Evolutionary conservation across 2,888 invertebrate genomes (phyloP).

Genomic region (Pomacea canaliculata): DNA sequence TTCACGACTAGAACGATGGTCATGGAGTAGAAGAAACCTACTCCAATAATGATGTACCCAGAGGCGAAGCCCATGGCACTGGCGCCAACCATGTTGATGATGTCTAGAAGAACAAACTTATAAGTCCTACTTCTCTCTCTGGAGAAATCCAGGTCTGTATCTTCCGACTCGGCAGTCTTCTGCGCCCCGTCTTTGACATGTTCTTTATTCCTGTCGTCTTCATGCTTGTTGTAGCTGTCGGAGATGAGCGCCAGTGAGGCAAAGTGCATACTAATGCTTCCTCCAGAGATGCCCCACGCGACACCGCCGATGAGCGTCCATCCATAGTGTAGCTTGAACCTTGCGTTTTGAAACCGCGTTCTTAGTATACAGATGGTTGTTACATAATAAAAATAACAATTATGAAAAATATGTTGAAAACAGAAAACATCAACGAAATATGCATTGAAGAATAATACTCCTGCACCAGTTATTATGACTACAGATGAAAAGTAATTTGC

Average conservation of each 20-base stretch:
- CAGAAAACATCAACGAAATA: too few relatives aligned
- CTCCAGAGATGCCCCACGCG: background rate
- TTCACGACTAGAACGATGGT: background rate
- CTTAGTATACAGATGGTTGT: too few relatives aligned
- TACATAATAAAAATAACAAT: too few relatives aligned
- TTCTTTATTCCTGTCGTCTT: background rate
- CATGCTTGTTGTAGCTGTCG: background rate
- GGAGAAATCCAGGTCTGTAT: background rate
- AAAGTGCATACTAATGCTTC: background rate
- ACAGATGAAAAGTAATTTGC: too few relatives aligned
- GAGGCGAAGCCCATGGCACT: background rate
- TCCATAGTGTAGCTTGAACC: background rate
- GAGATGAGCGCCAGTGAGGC: background rate
- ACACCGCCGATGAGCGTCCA: background rate
- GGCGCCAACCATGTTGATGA: background rate
- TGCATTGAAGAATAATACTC: too few relatives aligned
- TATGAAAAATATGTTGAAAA: too few relatives aligned
- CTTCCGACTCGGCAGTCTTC: background rate
- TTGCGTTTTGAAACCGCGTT: background rate
- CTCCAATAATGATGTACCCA: background rate
- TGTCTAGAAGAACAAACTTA: background rate
- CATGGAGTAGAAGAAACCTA: background rate
- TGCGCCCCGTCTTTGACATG: background rate
- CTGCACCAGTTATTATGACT: too few relatives aligned
- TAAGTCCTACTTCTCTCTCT: background rate